Evolutionary conservation across 1,140 invertebrate genomes (phyloP), one percentile per base, ranked within the genome.

Genomic region (Drosophila simulans): DNA sequence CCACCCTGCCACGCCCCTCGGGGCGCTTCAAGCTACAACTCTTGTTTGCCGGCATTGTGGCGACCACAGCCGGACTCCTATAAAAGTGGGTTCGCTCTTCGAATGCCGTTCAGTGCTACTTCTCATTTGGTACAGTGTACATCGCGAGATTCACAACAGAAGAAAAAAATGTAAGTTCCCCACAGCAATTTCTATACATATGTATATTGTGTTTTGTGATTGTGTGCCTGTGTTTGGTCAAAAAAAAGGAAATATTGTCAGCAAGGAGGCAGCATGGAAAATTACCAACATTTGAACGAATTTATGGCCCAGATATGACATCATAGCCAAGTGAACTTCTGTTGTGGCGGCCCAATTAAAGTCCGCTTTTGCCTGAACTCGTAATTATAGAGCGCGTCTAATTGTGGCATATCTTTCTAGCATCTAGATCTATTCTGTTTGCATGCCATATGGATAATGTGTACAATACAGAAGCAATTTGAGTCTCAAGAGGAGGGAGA

Each of bases 101-200:
- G 58, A 27, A 42, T 13, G 8, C 35, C 10, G 53, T 68, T 66
- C 80, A 88, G 57, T 84, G 43, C 56, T 65, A 58, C 49, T 89
- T 84, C 49, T 63, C 75, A 53, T 73, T 79, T 76, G 58, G 79
- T 89, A 80, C 84, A 88, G 83, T 86, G 79, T 74, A 68, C 59
- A 43, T 66, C 75, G 79, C 55, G 58, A 57, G 25, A 37, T 64
- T 52, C 10, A 17, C 66, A 57, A 51, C 63, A 77, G 83, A 45
- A 31, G 20, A 10, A 11, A 25, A 65, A 68, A 79, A 54, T 54
- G 84, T 88, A 86, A 86, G 84, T 86, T 51, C 59, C 22, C 45
- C 13, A 22, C 8, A 31, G 8, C 31, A 8, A 31, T 37, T 17
- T 45, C 7, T 35, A 39, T 39, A n/a, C 17, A 17, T 17, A 17